phyloP scores from a whole-genome alignment of 2,797 vertebrate genomes.

The Spea hammondii region DNA sequence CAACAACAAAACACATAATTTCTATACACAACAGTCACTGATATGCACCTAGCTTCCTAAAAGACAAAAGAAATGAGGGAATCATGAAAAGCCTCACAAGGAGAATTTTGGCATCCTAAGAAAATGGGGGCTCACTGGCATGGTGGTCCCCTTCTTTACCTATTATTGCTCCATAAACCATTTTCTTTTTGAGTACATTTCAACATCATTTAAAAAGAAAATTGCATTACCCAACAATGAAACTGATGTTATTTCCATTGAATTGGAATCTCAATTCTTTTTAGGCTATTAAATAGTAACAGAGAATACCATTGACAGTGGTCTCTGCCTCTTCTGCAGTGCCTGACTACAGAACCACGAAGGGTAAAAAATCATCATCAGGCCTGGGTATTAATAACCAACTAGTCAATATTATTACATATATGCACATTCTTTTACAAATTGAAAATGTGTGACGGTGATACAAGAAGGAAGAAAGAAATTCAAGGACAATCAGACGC shows the following conservation, averaged over 20 bases:
- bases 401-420: background rate
- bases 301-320: background rate
- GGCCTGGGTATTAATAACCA: background rate
- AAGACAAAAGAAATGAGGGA: background rate
- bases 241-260: too few species aligned
- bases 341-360: background rate
- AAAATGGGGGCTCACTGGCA: background rate
- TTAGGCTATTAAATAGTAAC: too few species aligned
- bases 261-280: too few species aligned
- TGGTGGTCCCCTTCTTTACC: too few species aligned
- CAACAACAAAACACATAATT: slow-evolving; percentile 67
- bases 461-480: background rate
- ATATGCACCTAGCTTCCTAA: slow-evolving; percentile 61
- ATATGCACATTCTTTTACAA: background rate
- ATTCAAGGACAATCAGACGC: background rate
- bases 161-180: too few species aligned
- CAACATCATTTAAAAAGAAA: too few species aligned
- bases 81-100: background rate
- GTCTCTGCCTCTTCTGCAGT: background rate
- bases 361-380: too few species aligned
- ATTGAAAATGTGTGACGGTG: background rate
- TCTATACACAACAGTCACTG: slow-evolving; percentile 50
- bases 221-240: too few species aligned
- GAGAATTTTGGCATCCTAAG: background rate
- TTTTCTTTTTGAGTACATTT: too few species aligned